phyloP scores from a whole-genome alignment of 2,113 vertebrate genomes.

The Sclerurus mexicanus region DNA sequence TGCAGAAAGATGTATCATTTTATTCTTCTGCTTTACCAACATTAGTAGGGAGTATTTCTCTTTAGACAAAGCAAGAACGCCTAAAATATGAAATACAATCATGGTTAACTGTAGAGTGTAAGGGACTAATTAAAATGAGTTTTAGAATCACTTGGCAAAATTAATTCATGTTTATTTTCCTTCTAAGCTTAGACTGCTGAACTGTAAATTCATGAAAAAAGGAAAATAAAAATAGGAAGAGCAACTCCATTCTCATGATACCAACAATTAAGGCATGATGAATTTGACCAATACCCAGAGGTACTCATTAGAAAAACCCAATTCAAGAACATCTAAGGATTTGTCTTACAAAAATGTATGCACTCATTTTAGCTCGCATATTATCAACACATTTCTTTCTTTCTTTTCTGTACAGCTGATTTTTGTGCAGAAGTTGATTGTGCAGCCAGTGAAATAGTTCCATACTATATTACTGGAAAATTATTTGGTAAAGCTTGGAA shows the following conservation, averaged over 20 bases:
- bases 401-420: not conserved
- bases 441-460: not conserved
- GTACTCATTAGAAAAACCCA: constrained; percentile 45
- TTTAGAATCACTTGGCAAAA: constrained; percentile 41
- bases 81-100: constrained; percentile 35
- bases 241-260: not conserved
- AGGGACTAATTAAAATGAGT: constrained; percentile 45
- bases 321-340: not conserved
- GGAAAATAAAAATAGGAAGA: constrained; percentile 37
- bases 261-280: not conserved
- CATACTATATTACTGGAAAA: not conserved
- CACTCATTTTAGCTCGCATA: not conserved
- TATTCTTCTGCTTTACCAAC: constrained; percentile 10
- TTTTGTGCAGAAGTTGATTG: not conserved
- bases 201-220: constrained; percentile 34
- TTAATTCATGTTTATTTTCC: constrained; percentile 40
- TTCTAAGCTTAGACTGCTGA: constrained; percentile 33
- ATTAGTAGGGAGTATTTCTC: constrained; percentile 1
- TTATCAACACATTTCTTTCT: not conserved
- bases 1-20: constrained; percentile 6
- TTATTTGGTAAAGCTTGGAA: not conserved
- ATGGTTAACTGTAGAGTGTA: constrained; percentile 13
- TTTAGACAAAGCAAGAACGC: constrained; percentile 16
- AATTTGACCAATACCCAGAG: constrained; percentile 5
- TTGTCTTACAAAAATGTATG: not conserved